Percentiles rank a stretch among this genome's conserved stretches.
Conservation (phyloP, 2,797 vertebrate species). For the Sebastes ruberrimus region DNA sequence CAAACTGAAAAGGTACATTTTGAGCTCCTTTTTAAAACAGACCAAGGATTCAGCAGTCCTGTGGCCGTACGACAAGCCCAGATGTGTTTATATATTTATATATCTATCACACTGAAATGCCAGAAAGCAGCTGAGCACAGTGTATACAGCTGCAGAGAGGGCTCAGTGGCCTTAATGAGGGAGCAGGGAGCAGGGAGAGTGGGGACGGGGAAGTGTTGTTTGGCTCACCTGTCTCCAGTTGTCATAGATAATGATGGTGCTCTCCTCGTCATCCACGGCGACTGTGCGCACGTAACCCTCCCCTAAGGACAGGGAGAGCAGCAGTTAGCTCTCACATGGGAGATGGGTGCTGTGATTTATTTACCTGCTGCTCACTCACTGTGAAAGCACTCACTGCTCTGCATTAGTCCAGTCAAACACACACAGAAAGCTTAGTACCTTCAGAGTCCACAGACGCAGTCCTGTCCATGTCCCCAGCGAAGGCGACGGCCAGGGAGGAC, state of each 20-base stretch:
- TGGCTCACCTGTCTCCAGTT: conserved; percentile 92
- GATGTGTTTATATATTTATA: not conserved
- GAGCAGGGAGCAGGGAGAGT: conserved; percentile 13
- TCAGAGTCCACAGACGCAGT: conserved; percentile 83
- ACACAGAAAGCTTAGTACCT: conserved; percentile 57
- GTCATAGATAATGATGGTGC: conserved; percentile 89
- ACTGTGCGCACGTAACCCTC: conserved; percentile 87
- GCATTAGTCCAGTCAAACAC: conserved; percentile 1
- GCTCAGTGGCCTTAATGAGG: conserved; percentile 40
- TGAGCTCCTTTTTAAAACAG: not conserved
- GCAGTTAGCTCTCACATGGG: conserved; percentile 52
- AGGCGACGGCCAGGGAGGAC: conserved; percentile 86
- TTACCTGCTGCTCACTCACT: conserved; percentile 19
- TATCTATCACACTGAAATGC: not conserved
- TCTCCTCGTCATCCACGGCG: conserved; percentile 89
- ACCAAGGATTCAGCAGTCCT: not conserved
- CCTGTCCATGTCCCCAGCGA: conserved; percentile 82
- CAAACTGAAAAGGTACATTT: not conserved
- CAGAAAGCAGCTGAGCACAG: not conserved
- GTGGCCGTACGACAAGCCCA: not conserved
- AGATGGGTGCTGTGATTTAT: conserved; percentile 26
- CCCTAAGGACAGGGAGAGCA: conserved; percentile 77
- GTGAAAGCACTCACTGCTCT: not conserved
- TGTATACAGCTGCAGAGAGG: conserved; percentile 15
- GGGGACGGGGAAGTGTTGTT: conserved; percentile 41